Evolutionary conservation across 2,113 vertebrate species (phyloP).

Genomic region (Onychorhynchus coronatus): DNA sequence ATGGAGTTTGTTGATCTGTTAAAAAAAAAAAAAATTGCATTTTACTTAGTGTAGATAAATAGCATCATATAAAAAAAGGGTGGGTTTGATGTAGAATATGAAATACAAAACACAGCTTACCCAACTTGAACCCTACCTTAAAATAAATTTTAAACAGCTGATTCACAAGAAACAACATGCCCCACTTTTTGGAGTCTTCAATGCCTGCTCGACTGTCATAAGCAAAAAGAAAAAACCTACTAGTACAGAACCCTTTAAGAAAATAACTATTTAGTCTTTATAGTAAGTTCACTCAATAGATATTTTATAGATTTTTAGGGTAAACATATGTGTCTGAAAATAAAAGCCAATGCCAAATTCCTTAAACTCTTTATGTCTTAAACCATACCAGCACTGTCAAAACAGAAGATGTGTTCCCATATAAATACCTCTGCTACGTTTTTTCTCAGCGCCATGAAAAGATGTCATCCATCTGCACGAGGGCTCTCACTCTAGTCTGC

Average conservation of each 20-base stretch:
- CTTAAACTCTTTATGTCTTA: not conserved
- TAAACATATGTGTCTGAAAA: not conserved
- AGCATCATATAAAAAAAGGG: not conserved
- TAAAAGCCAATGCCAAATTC: not conserved
- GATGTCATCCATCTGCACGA: not conserved
- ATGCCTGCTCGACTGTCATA: conserved; percentile 88
- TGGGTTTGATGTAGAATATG: not conserved
- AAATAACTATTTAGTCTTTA: not conserved
- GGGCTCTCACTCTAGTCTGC: not conserved
- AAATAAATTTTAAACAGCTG: conserved; percentile 99
- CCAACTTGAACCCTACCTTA: conserved; percentile 79
- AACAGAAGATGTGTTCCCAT: not conserved
- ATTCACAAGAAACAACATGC: conserved; percentile 97
- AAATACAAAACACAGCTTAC: not conserved
- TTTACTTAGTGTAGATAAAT: not conserved
- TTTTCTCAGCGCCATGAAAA: not conserved
- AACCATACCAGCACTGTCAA: not conserved
- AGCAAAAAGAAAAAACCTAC: not conserved
- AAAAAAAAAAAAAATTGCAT: not conserved
- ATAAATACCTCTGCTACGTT: not conserved
- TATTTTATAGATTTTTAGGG: not conserved
- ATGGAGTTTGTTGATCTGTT: conserved; percentile 95
- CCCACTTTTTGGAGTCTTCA: conserved; percentile 98
- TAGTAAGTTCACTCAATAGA: not conserved
- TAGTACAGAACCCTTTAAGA: not conserved